Percentiles rank a stretch among this genome's conserved stretches.
Evolutionary conservation across 2,797 vertebrate species (phyloP).

Genomic region (Botia kubotai): DNA sequence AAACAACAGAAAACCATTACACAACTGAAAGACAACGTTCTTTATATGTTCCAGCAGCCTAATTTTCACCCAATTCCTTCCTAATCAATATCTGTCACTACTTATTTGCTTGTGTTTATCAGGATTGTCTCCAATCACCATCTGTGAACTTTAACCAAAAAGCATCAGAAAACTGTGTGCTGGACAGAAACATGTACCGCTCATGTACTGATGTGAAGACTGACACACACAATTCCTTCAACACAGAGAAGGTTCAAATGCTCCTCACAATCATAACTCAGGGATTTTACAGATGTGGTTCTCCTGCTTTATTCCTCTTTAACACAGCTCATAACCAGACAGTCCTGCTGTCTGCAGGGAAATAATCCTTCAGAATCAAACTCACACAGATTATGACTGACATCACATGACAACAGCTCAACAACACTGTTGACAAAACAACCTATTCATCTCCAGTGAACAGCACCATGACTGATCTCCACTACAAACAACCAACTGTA

Average conservation of each 20-base stretch:
- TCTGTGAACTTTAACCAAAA: constrained; percentile 29
- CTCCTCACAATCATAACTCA: constrained; percentile 28
- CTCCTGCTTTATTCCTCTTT: constrained; percentile 2
- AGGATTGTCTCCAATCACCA: not conserved
- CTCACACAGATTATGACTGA: constrained; percentile 26
- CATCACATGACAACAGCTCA: constrained; percentile 24
- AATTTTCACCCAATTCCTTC: not conserved
- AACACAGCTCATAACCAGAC: not conserved
- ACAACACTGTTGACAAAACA: constrained; percentile 35
- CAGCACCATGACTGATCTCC: not conserved
- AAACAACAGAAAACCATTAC: not conserved
- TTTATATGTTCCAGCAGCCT: not conserved
- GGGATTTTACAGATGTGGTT: constrained; percentile 16
- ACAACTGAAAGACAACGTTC: not conserved
- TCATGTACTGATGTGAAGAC: not conserved
- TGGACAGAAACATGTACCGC: not conserved
- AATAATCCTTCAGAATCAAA: constrained; percentile 38
- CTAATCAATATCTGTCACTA: not conserved
- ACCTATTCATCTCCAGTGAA: constrained; percentile 23
- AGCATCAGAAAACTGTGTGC: not conserved
- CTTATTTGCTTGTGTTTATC: constrained; percentile 8
- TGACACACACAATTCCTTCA: not conserved
- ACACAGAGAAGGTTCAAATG: too few relatives aligned
- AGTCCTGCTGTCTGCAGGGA: not conserved
- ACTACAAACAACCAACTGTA: not conserved